A percentile compares a stretch with the other conserved stretches of the same genome.
Evolutionary conservation across 2,113 vertebrate genomes (phyloP).

Genomic region (Anarhynchus alexandrinus): DNA sequence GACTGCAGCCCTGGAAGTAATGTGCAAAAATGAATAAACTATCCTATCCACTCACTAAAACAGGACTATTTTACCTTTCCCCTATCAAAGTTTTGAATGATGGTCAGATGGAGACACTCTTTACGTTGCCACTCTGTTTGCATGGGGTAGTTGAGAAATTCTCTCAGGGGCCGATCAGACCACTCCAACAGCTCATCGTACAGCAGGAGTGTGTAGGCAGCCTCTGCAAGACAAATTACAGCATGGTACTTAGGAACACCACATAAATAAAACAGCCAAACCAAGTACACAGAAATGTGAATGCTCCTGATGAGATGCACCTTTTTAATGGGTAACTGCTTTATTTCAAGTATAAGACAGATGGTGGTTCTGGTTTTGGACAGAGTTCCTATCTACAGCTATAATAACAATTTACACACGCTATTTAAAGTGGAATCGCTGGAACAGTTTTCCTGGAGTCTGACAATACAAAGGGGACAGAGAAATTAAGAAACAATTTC

Average conservation of each 20-base stretch:
- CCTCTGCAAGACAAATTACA: constrained; percentile 77
- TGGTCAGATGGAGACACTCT: constrained; percentile 92
- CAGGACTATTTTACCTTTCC: constrained; percentile 73
- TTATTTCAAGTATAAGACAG: background rate
- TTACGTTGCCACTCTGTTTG: constrained; percentile 98
- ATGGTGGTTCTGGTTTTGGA: background rate
- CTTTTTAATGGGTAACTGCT: background rate
- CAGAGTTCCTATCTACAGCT: background rate
- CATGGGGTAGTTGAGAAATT: constrained; percentile 97
- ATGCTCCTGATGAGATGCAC: background rate
- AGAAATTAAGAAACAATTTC: background rate
- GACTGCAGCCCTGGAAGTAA: background rate
- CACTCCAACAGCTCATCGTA: constrained; percentile 96
- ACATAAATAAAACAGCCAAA: background rate
- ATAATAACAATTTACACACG: background rate
- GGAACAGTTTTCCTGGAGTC: background rate
- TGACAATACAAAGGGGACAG: background rate
- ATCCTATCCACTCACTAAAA: background rate
- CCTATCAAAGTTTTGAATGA: constrained; percentile 96
- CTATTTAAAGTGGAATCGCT: background rate
- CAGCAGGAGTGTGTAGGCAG: constrained; percentile 91
- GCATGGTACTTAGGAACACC: background rate
- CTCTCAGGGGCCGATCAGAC: constrained; percentile 92
- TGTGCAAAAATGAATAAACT: background rate
- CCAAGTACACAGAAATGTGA: background rate